Evolutionary conservation across 2,113 vertebrate species (phyloP).

Genomic region (Corythornis madagascariensis): DNA sequence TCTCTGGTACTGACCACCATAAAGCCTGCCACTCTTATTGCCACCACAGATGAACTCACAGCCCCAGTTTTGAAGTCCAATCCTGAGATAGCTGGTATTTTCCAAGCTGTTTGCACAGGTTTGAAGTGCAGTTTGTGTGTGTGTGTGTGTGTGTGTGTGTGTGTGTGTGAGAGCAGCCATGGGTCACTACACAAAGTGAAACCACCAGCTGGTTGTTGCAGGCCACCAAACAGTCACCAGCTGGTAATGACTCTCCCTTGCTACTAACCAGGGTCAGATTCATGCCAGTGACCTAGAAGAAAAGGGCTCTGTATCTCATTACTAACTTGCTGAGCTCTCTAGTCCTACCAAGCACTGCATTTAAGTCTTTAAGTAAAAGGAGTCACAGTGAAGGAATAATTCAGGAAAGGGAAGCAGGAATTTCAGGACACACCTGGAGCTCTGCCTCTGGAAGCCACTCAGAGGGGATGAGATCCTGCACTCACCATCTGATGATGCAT

Average conservation of each 20-base stretch:
- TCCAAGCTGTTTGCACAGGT: conserved; percentile 32
- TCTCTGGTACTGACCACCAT: not conserved
- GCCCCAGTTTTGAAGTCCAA: conserved; percentile 18
- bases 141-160: conserved; percentile 12
- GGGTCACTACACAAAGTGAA: conserved; percentile 61
- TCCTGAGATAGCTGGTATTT: conserved; percentile 37
- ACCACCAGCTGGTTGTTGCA: conserved; percentile 1
- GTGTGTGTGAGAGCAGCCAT: conserved; percentile 27
- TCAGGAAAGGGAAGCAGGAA: not conserved
- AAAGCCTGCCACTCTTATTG: conserved; percentile 40
- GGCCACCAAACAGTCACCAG: conserved; percentile 40
- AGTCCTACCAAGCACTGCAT: not conserved
- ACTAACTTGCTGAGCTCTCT: not conserved
- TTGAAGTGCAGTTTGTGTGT: conserved; percentile 35
- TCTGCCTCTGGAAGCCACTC: not conserved
- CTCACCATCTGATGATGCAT: not conserved
- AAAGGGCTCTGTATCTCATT: conserved; percentile 45
- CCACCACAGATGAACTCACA: conserved; percentile 13
- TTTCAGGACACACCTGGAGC: not conserved
- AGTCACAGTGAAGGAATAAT: not conserved
- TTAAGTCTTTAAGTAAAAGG: not conserved
- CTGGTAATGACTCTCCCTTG: conserved; percentile 9
- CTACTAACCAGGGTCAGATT: conserved; percentile 54
- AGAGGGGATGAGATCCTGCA: not conserved
- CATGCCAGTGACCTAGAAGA: conserved; percentile 53